These are phyloP conservation scores for Mesorhabditis belari DNA, from an alignment of 2,888 invertebrate genomes.

Conservation along the genomic window DNA sequence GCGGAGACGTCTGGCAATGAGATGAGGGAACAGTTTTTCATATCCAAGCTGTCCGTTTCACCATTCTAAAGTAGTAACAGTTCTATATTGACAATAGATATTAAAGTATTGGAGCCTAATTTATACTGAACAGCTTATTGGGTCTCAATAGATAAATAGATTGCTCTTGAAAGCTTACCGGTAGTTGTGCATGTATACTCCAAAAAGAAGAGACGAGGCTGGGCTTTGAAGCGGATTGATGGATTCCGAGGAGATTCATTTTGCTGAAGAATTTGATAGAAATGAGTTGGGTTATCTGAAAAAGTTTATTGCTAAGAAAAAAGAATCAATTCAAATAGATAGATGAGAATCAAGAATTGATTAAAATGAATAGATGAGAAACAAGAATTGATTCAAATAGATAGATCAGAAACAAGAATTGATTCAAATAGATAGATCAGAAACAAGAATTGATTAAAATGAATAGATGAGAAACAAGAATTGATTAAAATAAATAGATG, in stretches of 20 bases:
- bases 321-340: background rate
- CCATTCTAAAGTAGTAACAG: background rate
- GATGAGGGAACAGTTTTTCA: background rate
- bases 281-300: background rate
- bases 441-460: no score
- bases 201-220: constrained; percentile 31
- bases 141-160: no score
- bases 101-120: no score
- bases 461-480: no score
- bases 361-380: background rate
- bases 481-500: no score
- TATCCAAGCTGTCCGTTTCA: background rate
- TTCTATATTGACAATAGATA: no score
- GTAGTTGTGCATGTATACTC: constrained; percentile 30
- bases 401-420: no score
- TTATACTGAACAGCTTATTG: no score
- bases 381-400: background rate
- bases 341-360: background rate
- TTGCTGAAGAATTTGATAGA: background rate
- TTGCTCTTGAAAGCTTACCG: no score
- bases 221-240: constrained; percentile 29
- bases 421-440: no score
- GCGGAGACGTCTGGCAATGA: background rate
- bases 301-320: background rate
- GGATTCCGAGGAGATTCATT: constrained; percentile 18